Conservation (phyloP, 2,113 vertebrate species). For the Tonatia bakeri region DNA sequence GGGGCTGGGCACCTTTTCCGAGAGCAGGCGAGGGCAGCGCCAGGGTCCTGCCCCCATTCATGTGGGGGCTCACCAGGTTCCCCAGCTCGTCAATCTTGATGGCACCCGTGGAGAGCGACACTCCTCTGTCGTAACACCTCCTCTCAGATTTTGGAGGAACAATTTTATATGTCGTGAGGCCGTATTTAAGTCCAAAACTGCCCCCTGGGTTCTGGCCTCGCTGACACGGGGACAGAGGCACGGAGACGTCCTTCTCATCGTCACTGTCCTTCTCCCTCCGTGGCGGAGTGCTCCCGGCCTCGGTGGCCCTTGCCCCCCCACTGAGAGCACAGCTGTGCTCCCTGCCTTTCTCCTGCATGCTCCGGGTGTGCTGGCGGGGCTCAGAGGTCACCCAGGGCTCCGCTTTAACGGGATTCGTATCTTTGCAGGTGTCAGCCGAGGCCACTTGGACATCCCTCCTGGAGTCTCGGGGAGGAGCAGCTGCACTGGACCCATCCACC, state of each 20-base stretch:
- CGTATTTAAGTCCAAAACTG: conserved; percentile 83
- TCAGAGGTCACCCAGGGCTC: conserved; percentile 13
- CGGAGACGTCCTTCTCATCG: conserved; percentile 25
- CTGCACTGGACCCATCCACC: conserved; percentile 31
- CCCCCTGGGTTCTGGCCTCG: conserved; percentile 77
- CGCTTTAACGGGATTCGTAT: background rate
- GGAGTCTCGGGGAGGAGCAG: background rate
- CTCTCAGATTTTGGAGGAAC: conserved; percentile 88
- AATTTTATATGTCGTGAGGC: conserved; percentile 94
- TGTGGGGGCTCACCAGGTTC: conserved; percentile 85
- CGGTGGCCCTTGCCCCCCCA: conserved; percentile 41
- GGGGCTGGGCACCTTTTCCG: conserved; percentile 75
- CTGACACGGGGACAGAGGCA: conserved; percentile 58
- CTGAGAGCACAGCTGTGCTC: background rate
- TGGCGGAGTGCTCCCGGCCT: conserved; percentile 46
- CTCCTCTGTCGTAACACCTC: conserved; percentile 75
- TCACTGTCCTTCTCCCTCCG: background rate
- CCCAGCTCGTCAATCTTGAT: conserved; percentile 95
- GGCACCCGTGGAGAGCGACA: conserved; percentile 82
- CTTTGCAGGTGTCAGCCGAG: background rate
- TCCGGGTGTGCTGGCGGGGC: background rate
- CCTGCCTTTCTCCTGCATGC: conserved; percentile 37
- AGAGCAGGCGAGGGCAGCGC: conserved; percentile 19
- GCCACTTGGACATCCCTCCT: conserved; percentile 25
- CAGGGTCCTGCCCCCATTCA: background rate